Conservation (phyloP, 1,140 invertebrate species). For the Drosophila kepulauana region DNA sequence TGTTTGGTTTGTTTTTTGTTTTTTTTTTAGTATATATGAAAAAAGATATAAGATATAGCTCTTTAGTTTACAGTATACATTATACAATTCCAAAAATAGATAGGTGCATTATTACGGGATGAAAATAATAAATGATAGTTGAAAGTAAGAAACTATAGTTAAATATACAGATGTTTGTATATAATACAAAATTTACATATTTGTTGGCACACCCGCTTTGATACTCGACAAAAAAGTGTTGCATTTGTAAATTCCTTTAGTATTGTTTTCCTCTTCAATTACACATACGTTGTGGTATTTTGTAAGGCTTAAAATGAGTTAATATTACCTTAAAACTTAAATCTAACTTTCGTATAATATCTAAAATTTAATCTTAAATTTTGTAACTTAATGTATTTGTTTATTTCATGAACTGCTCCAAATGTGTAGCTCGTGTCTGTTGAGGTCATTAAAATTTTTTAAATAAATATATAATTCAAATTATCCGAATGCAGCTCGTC, state of each 20-base stretch:
- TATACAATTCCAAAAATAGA: constrained; percentile 69
- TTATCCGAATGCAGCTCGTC: constrained; percentile 66
- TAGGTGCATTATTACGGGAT: constrained; percentile 54
- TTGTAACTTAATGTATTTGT: constrained; percentile 2
- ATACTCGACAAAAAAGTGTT: constrained; percentile 60
- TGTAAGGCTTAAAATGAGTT: constrained; percentile 37
- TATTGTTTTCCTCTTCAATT: background rate
- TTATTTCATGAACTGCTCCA: background rate
- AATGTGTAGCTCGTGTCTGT: constrained; percentile 25
- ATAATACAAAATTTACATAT: constrained; percentile 78
- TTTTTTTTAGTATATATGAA: constrained; percentile 75
- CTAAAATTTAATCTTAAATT: constrained; percentile 17
- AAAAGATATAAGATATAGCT: constrained; percentile 82
- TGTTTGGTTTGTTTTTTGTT: constrained; percentile 48
- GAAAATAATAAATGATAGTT: constrained; percentile 18
- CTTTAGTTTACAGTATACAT: constrained; percentile 80
- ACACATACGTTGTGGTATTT: constrained; percentile 60
- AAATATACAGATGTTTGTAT: constrained; percentile 4
- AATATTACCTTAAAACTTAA: constrained; percentile 38
- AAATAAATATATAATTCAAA: constrained; percentile 67
- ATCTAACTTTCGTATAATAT: constrained; percentile 14
- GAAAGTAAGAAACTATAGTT: constrained; percentile 30
- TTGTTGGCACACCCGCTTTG: constrained; percentile 82
- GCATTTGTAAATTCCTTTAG: constrained; percentile 5
- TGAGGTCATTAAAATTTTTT: constrained; percentile 71